A percentile compares a stretch with the other conserved stretches of the same genome.
These are phyloP conservation scores for Berghia stephanieae DNA, from an alignment of 1,140 invertebrate genomes.

Conservation along the genomic window DNA sequence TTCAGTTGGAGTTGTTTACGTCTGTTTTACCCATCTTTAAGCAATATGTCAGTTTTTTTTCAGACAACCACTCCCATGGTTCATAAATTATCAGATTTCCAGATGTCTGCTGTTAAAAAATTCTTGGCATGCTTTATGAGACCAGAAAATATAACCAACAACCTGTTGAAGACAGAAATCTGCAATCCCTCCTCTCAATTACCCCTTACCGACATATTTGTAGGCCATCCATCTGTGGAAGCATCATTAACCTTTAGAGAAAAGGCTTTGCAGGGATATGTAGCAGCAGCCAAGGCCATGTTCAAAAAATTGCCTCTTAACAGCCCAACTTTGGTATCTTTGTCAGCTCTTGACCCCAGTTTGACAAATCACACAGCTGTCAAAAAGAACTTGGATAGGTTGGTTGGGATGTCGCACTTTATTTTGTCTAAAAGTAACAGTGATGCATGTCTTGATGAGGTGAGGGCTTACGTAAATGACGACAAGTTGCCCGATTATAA, in stretches of 20 bases:
- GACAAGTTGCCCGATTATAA: neutral
- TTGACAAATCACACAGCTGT: constrained; percentile 5
- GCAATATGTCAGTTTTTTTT: constrained; percentile 37
- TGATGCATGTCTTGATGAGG: constrained; percentile 11
- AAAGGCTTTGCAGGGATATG: neutral
- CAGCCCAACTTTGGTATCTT: neutral
- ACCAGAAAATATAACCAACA: constrained; percentile 27
- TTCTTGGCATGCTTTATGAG: constrained; percentile 41
- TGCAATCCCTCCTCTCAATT: neutral
- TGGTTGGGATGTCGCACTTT: neutral
- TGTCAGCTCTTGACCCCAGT: constrained; percentile 17
- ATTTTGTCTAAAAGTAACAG: constrained; percentile 24
- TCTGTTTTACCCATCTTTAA: constrained; percentile 38
- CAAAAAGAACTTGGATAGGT: neutral
- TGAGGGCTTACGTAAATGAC: constrained; percentile 14
- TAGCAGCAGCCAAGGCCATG: neutral
- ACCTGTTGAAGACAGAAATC: constrained; percentile 12
- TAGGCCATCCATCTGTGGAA: constrained; percentile 7
- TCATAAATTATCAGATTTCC: constrained; percentile 39
- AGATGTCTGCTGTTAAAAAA: constrained; percentile 31
- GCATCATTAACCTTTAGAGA: neutral
- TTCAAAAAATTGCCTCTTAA: neutral
- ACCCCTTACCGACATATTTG: constrained; percentile 26
- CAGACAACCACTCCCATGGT: constrained; percentile 37
- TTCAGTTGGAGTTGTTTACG: constrained; percentile 26